phyloP scores from a whole-genome alignment of 2,113 vertebrate species.

The Clarias magur region DNA sequence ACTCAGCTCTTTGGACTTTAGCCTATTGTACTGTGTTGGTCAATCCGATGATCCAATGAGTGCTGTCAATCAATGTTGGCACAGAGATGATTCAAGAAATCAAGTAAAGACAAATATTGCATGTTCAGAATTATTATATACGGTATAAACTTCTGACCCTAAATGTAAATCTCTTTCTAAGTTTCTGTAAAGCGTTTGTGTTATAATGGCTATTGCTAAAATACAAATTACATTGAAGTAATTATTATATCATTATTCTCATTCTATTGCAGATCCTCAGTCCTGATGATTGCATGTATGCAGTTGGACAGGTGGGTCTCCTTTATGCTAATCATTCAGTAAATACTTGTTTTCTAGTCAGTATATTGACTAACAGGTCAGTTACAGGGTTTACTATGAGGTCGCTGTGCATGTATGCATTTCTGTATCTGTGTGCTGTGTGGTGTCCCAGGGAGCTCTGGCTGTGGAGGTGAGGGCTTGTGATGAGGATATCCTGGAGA shows the following conservation, averaged over 20 bases:
- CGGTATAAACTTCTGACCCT: no score
- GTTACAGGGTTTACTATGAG: not conserved
- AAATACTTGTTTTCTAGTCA: not conserved
- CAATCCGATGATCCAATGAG: no score
- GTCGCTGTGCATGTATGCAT: not conserved
- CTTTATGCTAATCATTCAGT: not conserved
- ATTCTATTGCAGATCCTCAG: conserved; percentile 76
- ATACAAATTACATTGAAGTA: not conserved
- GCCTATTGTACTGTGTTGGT: no score
- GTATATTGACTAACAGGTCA: not conserved
- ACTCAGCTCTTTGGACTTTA: no score
- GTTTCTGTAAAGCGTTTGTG: not conserved
- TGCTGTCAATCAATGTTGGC: no score
- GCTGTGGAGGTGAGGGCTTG: conserved; percentile 89
- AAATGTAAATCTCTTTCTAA: not conserved
- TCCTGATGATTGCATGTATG: conserved; percentile 92
- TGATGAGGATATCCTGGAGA: conserved; percentile 85
- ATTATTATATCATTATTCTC: not conserved
- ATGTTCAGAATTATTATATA: no score
- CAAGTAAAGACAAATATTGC: no score
- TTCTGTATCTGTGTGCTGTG: conserved; percentile 7
- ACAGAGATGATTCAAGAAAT: no score
- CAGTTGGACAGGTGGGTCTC: conserved; percentile 88
- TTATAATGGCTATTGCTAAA: not conserved
- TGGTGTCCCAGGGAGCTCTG: conserved; percentile 82